Conservation (phyloP, 2,113 vertebrate genomes). For the Urocitellus parryii region DNA sequence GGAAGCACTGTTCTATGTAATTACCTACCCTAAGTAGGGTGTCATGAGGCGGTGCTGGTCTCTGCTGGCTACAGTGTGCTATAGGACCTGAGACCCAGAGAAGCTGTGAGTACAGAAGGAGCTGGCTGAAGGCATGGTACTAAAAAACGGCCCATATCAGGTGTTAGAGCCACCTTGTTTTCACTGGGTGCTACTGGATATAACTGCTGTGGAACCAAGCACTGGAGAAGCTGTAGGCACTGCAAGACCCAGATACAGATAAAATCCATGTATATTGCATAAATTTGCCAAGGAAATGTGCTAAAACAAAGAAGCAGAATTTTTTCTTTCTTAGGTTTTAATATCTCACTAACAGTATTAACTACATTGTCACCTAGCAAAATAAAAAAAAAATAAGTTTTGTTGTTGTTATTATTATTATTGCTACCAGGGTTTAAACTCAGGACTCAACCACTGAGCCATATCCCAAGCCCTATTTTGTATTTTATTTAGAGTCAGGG, state of each 20-base stretch:
- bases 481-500: too few species aligned
- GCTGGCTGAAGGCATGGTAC: not conserved
- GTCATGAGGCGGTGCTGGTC: rapidly evolving
- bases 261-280: not conserved
- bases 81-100: rapidly evolving
- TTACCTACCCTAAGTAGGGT: rapidly evolving
- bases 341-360: not conserved
- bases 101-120: too few species aligned
- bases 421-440: too few species aligned
- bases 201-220: rapidly evolving
- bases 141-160: rapidly evolving
- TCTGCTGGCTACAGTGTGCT: rapidly evolving
- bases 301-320: not conserved
- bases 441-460: too few species aligned
- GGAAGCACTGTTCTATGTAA: not conserved
- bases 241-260: rapidly evolving
- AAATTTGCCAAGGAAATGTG: not conserved
- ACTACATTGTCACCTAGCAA: not conserved
- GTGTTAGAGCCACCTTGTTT: not conserved
- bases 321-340: not conserved
- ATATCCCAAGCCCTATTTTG: too few species aligned
- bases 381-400: not conserved
- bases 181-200: rapidly evolving
- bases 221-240: rapidly evolving
- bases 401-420: too few species aligned